A percentile compares a stretch with the other conserved stretches of the same genome.
Evolutionary conservation across 1,140 invertebrate species (phyloP).

Genomic region (Polyergus mexicanus): DNA sequence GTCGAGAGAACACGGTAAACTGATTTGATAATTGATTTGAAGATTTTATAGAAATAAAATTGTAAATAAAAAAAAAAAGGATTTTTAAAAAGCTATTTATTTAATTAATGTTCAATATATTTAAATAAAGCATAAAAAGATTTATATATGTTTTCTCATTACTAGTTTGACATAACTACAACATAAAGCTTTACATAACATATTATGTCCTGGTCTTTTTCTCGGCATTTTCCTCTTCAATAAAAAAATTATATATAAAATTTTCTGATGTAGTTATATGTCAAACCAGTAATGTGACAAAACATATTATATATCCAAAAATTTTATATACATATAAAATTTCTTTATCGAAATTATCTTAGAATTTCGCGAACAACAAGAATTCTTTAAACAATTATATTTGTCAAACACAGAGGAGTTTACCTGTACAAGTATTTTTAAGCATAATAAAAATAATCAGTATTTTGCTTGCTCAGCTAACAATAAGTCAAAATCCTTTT

Average conservation of each 20-base stretch:
- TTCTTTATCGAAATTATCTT: neutral
- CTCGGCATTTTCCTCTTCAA: neutral
- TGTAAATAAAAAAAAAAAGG: too few relatives aligned
- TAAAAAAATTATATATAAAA: neutral
- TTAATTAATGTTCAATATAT: slow-evolving; percentile 3
- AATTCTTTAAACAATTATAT: neutral
- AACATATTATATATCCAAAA: too few relatives aligned
- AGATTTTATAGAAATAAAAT: neutral
- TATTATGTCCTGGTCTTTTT: neutral
- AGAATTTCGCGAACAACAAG: neutral
- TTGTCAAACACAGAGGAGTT: neutral
- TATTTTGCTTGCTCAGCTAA: neutral
- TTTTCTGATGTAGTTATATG: too few relatives aligned
- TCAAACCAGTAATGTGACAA: too few relatives aligned
- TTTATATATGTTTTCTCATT: neutral
- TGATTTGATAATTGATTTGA: neutral
- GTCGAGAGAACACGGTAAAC: neutral
- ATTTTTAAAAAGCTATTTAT: neutral
- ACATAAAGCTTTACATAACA: neutral
- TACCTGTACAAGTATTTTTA: neutral
- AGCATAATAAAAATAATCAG: neutral
- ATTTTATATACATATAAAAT: neutral
- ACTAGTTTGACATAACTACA: neutral
- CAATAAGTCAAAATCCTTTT: neutral
- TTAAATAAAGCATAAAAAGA: neutral